Conservation (phyloP, 2,888 invertebrate species). For the Atrina japonica region DNA sequence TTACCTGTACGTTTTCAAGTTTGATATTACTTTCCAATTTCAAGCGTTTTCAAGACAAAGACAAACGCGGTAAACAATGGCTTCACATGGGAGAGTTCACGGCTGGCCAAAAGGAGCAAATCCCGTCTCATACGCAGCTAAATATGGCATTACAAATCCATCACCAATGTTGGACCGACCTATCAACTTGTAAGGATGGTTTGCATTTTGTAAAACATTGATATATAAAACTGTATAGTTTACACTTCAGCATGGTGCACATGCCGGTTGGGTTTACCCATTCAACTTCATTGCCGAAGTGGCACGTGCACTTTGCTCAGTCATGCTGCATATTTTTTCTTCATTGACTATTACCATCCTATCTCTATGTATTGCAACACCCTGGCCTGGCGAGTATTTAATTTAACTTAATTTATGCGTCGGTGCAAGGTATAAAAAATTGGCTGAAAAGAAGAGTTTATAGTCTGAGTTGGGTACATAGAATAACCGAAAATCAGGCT, state of each 20-base stretch:
- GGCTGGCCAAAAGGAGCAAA: conserved; percentile 54
- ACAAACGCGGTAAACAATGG: conserved; percentile 41
- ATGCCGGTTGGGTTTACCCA: not conserved
- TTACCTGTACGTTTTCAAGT: too few species aligned
- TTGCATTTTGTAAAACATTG: not conserved
- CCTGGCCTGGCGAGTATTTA: too few species aligned
- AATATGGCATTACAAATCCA: conserved; percentile 42
- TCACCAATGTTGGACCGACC: conserved; percentile 59
- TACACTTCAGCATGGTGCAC: not conserved
- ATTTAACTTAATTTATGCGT: too few species aligned
- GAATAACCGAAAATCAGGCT: too few species aligned
- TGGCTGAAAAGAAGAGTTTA: too few species aligned
- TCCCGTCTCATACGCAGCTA: conserved; percentile 39
- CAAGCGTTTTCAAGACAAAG: conserved; percentile 1
- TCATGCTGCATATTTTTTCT: not conserved
- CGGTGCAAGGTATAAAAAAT: too few species aligned
- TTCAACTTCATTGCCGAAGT: too few species aligned
- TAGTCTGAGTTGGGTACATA: too few species aligned
- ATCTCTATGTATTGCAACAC: too few species aligned
- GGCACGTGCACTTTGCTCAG: too few species aligned
- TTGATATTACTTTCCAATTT: not conserved
- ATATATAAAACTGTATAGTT: too few species aligned
- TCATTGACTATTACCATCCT: too few species aligned
- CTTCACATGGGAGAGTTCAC: conserved; percentile 46
- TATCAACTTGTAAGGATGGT: conserved; percentile 58